Evolutionary conservation across 2,888 invertebrate species (phyloP).

Genomic region (Ichneumoninae sp.): DNA sequence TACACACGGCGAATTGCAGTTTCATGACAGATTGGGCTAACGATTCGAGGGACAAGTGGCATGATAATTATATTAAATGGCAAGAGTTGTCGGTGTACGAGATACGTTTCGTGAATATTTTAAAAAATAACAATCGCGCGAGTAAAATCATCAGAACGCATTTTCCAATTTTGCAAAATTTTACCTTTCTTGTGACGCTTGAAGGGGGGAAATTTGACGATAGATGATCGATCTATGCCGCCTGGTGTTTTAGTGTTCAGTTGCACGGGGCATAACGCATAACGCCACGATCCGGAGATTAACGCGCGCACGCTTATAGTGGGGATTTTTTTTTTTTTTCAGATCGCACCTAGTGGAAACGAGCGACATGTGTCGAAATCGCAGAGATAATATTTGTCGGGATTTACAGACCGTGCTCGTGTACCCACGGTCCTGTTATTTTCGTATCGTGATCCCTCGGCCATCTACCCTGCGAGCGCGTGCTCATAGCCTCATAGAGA

Average conservation of each 20-base stretch:
- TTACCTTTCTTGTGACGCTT: not conserved
- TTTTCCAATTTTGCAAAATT: not conserved
- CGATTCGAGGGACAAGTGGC: constrained; percentile 31
- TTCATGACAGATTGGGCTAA: not conserved
- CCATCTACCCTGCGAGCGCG: constrained; percentile 10
- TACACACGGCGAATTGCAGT: not conserved
- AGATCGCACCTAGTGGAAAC: constrained; percentile 7
- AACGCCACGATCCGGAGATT: constrained; percentile 42
- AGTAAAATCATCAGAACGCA: not conserved
- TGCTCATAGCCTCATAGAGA: constrained; percentile 12
- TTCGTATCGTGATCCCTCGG: constrained; percentile 71
- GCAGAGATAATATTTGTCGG: constrained; percentile 77
- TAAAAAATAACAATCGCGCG: no score
- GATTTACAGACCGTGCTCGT: constrained; percentile 73
- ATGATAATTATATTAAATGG: not conserved
- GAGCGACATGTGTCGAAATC: constrained; percentile 60
- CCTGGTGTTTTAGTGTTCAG: not conserved
- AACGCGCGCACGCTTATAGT: constrained; percentile 31
- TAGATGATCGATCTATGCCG: not conserved
- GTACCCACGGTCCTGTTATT: constrained; percentile 70
- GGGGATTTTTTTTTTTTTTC: constrained; percentile 28
- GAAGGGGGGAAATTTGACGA: not conserved
- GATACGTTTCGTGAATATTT: not conserved
- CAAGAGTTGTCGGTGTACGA: not conserved
- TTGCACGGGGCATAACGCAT: constrained; percentile 9